Evolutionary conservation across 2,888 invertebrate genomes (phyloP), one percentile per base, ranked within the genome.

Genomic region (Pedicia rivosa): DNA sequence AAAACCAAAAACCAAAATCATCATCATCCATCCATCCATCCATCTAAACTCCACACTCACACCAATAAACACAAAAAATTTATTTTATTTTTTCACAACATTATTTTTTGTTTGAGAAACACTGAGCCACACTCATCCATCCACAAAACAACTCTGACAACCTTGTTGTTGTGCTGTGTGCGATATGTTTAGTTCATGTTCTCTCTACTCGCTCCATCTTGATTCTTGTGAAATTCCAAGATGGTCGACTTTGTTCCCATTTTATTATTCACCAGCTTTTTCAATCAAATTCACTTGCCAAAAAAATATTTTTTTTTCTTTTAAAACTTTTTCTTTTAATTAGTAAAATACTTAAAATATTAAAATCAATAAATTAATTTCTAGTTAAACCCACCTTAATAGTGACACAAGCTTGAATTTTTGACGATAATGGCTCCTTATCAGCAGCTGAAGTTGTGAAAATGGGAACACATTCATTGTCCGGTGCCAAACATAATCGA

Each of bases 381-480:
- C n/a, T n/a, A n/a, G 33, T 39, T 34, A 42, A 47, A 52, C 60
- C 59, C 47, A 62, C 62, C 60, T 61, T 59, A 45, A 62, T 56
- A 49, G 54, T 54, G 46, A 62, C 58, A 52, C 62, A 62, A 43
- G 57, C 53, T 38, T 52, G 48, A 44, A 62, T 62, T 56, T 62
- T 62, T 40, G 50, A 52, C 40, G 53, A 50, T 47, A 62, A 48
- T 41, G 62, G 57, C 46, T 61, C 62, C 49, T 59, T 60, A 50
- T 62, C 62, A 47, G 62, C 61, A 36, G 61, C 61, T 47, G 56
- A 57, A 47, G 57, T 60, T 42, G 59, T 59, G 45, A 61, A 55
- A 47, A 62, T 60, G 39, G 61, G 57, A 49, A 62, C 61, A 53
- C 62, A 62, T 47, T 62, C 62, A 42, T 51, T 55, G 45, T 59